Evolutionary conservation across 2,888 invertebrate species (phyloP).

Genomic region (Prostheceraeus crozeri): DNA sequence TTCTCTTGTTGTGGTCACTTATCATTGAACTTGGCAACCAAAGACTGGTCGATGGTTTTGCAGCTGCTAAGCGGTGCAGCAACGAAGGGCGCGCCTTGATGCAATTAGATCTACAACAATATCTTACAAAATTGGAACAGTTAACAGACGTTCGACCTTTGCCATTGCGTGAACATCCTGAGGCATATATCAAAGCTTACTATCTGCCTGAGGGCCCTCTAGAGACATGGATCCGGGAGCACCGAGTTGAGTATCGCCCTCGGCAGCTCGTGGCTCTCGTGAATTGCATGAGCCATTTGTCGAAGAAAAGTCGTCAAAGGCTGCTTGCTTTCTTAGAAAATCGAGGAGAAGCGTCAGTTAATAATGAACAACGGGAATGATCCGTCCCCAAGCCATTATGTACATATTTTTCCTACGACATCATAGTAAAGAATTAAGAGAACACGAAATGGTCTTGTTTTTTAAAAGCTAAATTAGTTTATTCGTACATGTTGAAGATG

Average conservation of each 20-base stretch:
- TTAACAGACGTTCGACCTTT: conserved; percentile 72
- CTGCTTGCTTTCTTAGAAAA: conserved; percentile 67
- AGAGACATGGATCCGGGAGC: conserved; percentile 78
- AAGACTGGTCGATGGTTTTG: conserved; percentile 46
- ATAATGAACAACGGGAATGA: too few relatives aligned
- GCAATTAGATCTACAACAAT: conserved; percentile 93
- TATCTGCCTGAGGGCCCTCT: conserved; percentile 80
- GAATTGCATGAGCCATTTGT: conserved; percentile 75
- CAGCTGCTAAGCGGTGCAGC: conserved; percentile 82
- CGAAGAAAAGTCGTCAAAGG: conserved; percentile 75
- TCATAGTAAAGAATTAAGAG: too few relatives aligned
- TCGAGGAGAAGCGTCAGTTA: too few relatives aligned
- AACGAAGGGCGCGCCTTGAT: conserved; percentile 91
- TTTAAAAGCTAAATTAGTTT: too few relatives aligned
- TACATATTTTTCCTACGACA: too few relatives aligned
- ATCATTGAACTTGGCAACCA: too few relatives aligned
- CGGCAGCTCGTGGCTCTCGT: conserved; percentile 78
- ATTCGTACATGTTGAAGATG: too few relatives aligned
- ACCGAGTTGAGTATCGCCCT: conserved; percentile 77
- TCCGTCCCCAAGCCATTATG: too few relatives aligned
- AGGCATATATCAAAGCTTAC: conserved; percentile 88
- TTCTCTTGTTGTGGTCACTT: too few relatives aligned
- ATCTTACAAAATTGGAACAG: conserved; percentile 75
- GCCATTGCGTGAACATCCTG: conserved; percentile 80
- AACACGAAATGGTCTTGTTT: too few relatives aligned